Conservation (phyloP, 2,888 invertebrate species). For the Tridacna gigas region DNA sequence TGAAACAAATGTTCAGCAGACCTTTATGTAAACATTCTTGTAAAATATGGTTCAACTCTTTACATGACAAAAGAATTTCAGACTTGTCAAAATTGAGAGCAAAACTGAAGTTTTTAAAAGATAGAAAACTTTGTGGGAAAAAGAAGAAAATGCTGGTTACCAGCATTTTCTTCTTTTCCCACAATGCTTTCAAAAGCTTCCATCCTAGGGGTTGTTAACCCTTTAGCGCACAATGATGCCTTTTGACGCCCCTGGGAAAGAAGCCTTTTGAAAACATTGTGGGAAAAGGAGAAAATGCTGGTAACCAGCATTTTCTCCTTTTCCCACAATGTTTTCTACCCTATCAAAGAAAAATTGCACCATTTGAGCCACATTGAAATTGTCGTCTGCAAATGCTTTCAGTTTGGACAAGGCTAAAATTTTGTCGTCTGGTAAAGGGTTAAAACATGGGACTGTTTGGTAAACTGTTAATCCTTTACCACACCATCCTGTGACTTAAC, state of each 20-base stretch:
- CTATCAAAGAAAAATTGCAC: background rate
- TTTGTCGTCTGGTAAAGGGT: background rate
- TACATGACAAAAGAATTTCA: background rate
- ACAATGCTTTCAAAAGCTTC: background rate
- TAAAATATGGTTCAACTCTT: too few species aligned
- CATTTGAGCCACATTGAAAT: background rate
- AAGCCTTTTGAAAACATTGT: background rate
- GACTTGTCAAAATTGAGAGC: background rate
- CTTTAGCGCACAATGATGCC: background rate
- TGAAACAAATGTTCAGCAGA: too few species aligned
- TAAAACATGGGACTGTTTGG: too few species aligned
- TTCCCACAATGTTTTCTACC: background rate
- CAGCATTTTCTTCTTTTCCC: conserved; percentile 1
- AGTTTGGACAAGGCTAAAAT: background rate
- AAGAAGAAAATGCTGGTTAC: background rate
- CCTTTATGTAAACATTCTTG: too few species aligned
- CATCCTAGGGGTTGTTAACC: background rate
- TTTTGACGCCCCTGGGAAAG: background rate
- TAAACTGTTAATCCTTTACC: background rate
- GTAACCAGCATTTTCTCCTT: background rate
- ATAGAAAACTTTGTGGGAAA: too few species aligned
- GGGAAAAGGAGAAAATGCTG: background rate
- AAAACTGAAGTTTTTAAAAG: too few species aligned
- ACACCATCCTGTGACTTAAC: too few species aligned
- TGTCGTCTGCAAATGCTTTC: background rate